A percentile compares a stretch with the other conserved stretches of the same genome.
Evolutionary conservation across 2,888 invertebrate genomes (phyloP).

Genomic region (Caradrina clavipalpis): DNA sequence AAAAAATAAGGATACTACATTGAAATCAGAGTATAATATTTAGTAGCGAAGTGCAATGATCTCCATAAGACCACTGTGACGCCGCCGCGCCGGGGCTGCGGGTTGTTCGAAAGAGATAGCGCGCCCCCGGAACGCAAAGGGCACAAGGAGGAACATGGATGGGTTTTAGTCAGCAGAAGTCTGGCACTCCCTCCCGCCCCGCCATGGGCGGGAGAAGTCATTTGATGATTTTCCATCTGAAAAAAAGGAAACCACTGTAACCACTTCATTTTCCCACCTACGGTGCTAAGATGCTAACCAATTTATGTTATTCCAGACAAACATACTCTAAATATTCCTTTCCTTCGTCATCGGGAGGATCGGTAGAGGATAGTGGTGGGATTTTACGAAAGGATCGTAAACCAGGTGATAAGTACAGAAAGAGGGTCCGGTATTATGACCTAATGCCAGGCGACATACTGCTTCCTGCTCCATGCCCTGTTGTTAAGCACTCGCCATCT

Average conservation of each 20-base stretch:
- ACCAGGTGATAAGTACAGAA: conserved; percentile 63
- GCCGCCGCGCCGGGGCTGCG: too few relatives aligned
- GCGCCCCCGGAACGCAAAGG: too few relatives aligned
- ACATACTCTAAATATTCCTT: conserved; percentile 65
- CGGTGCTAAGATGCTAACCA: neutral
- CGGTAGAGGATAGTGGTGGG: conserved; percentile 60
- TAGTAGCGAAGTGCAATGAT: neutral
- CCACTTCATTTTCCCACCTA: neutral
- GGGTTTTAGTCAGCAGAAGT: too few relatives aligned
- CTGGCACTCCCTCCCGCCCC: too few relatives aligned
- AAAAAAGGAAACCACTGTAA: too few relatives aligned
- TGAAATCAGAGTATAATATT: neutral
- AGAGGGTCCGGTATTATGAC: conserved; percentile 81
- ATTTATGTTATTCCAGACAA: conserved; percentile 47
- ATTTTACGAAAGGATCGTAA: conserved; percentile 65
- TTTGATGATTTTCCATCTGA: too few relatives aligned
- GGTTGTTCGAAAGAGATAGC: too few relatives aligned
- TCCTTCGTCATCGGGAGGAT: conserved; percentile 68
- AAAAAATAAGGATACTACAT: too few relatives aligned
- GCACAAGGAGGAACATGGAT: too few relatives aligned
- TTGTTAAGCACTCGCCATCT: conserved; percentile 80
- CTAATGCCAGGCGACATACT: conserved; percentile 77
- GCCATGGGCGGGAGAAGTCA: too few relatives aligned
- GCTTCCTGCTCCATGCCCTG: conserved; percentile 74
- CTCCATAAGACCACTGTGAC: too few relatives aligned